Evolutionary conservation across 2,888 invertebrate species (phyloP), one percentile per base, ranked within the genome.

Genomic region (Carpatolechia fugitivella): DNA sequence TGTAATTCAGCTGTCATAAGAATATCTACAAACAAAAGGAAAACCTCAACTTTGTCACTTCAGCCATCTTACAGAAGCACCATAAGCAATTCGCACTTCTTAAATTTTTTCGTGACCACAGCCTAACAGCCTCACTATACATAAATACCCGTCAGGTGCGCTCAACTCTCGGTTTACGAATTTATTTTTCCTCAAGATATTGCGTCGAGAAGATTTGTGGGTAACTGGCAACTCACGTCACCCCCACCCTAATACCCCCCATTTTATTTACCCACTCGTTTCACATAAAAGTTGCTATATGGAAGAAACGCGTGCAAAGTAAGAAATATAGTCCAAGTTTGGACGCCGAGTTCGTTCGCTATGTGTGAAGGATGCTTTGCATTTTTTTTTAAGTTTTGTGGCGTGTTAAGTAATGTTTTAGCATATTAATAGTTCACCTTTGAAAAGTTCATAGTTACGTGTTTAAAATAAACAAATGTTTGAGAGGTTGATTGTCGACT

Each of bases 181-280:
- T 80, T 75, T 77, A 80, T 81, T 83, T 83, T 81, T 78, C 76
- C 72, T 69, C 62, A 65, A 72, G 78, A 82, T 80, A 83, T 82
- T 82, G 74, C 75, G 67, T 62, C 63, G 60, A 54, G 62, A 69
- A 80, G 78, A 81, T 83, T 81, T 78, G 78, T 74, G 71, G 73
- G 56, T 59, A 35, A 54, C 60, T 61, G 73, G 56, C 59, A 35
- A 54, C 60, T 61, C 61, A 57, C 57, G 58, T 56, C 55, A 36
- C 56, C 58, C 58, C 59, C 56, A 5, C 29, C 31, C 48, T 11
- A 3, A 3, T 56, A 55, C 56, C 56, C 62, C 58, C 57, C 63
- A 50, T 60, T 60, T 61, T 72, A 65, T 67, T 68, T 70, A 68
- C 65, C 60, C 48, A 49, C 55, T 58, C 61, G 59, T 61, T 61